phyloP scores from a whole-genome alignment of 2,888 invertebrate genomes.

The Drosophila histrio region DNA sequence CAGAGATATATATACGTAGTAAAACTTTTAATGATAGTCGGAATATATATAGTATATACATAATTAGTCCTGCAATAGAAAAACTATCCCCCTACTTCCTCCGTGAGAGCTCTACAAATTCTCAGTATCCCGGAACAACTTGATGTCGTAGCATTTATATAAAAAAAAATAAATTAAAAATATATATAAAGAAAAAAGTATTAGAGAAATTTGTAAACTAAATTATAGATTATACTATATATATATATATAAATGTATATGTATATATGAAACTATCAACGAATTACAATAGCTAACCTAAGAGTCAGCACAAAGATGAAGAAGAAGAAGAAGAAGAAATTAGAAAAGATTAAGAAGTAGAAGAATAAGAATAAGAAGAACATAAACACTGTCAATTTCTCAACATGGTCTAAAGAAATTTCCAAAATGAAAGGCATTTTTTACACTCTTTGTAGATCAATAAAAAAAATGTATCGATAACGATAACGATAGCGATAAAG shows the following conservation, averaged over 20 bases:
- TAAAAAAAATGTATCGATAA: slow-evolving; percentile 18
- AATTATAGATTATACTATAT: slow-evolving; percentile 19
- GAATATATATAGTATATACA: slow-evolving; percentile 1
- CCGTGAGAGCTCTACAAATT: slow-evolving; percentile 17
- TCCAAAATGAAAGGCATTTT: slow-evolving; percentile 49
- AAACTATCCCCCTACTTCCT: not conserved
- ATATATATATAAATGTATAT: slow-evolving; percentile 27
- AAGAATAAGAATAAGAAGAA: slow-evolving; percentile 15
- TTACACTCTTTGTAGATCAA: slow-evolving; percentile 71
- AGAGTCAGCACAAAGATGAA: slow-evolving; percentile 20
- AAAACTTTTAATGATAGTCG: slow-evolving; percentile 27
- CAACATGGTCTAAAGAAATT: slow-evolving; percentile 50
- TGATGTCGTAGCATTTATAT: slow-evolving; percentile 72
- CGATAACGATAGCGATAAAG: slow-evolving; percentile 19
- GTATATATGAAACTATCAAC: slow-evolving; percentile 72
- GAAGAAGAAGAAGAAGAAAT: not conserved
- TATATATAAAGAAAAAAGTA: not conserved
- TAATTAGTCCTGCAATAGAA: slow-evolving; percentile 6
- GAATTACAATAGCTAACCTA: slow-evolving; percentile 65
- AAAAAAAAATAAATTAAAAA: slow-evolving; percentile 1
- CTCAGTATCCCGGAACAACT: slow-evolving; percentile 42
- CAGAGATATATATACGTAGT: slow-evolving; percentile 16
- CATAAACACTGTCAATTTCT: slow-evolving; percentile 75
- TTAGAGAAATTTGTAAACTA: slow-evolving; percentile 8
- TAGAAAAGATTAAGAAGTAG: slow-evolving; percentile 3